Evolutionary conservation across 2,797 vertebrate species (phyloP).

Genomic region (Aplochiton taeniatus): DNA sequence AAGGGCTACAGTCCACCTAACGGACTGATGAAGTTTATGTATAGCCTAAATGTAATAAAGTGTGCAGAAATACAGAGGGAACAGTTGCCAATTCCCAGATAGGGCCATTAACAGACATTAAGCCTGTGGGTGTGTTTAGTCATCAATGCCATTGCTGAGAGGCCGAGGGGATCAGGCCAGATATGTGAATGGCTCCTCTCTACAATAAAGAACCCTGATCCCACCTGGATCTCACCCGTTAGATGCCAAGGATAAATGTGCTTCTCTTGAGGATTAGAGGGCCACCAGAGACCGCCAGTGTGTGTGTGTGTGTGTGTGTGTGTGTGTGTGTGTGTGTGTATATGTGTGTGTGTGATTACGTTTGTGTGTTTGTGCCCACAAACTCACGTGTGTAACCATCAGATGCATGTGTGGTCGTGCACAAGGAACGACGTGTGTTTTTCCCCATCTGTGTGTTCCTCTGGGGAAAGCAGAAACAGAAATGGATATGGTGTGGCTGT

Average conservation of each 20-base stretch:
- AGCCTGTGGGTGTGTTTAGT: conserved; percentile 12
- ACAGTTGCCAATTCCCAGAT: too few species aligned
- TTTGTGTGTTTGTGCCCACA: background rate
- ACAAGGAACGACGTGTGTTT: background rate
- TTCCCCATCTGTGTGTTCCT: background rate
- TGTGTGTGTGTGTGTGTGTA: conserved; percentile 11
- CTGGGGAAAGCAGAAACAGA: conserved; percentile 3
- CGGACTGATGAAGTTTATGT: too few species aligned
- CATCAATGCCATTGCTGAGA: conserved; percentile 15
- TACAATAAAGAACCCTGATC: conserved; percentile 55
- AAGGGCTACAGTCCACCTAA: too few species aligned
- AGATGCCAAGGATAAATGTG: conserved; percentile 63
- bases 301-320: conserved; percentile 19
- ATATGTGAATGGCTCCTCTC: conserved; percentile 28
- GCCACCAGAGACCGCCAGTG: conserved; percentile 22
- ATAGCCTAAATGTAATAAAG: too few species aligned
- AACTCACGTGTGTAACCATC: background rate
- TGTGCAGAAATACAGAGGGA: too few species aligned
- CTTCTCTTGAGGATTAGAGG: conserved; percentile 56
- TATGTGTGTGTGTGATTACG: conserved; percentile 12
- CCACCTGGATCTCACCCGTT: conserved; percentile 54
- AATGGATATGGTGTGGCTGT: conserved; percentile 26
- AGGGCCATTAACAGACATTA: too few species aligned
- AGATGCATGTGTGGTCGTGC: conserved; percentile 5
- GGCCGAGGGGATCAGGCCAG: conserved; percentile 29